Conservation (phyloP, 2,113 vertebrate species). For the Cynocephalus volans region DNA sequence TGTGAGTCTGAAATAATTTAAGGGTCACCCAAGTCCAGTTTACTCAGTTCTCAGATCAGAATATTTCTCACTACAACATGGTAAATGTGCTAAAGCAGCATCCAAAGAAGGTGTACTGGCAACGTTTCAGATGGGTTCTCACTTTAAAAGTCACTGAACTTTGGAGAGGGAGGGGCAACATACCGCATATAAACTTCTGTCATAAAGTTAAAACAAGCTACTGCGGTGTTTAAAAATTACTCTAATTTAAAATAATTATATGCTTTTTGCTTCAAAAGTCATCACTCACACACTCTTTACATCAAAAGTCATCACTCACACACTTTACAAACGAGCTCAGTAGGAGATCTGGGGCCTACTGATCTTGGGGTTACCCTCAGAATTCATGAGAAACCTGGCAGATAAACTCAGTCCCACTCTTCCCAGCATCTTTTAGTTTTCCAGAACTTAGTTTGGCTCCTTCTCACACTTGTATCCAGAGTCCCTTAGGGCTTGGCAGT, state of each 20-base stretch:
- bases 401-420: background rate
- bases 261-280: constrained; percentile 45
- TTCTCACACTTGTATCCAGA: background rate
- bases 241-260: background rate
- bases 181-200: background rate
- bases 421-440: background rate
- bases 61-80: background rate
- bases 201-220: constrained; percentile 29
- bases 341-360: background rate
- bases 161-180: background rate
- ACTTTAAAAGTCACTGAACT: constrained; percentile 8
- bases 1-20: background rate
- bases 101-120: background rate
- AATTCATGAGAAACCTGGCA: background rate
- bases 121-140: background rate
- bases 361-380: background rate
- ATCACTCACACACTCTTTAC: background rate
- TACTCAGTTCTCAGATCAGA: background rate
- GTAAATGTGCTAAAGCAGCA: background rate
- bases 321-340: background rate
- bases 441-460: background rate
- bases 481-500: background rate
- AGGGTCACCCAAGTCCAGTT: background rate
- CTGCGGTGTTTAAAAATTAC: background rate
- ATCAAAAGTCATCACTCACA: constrained; percentile 36